Conservation (phyloP, 2,888 invertebrate genomes). For the Protonemura montana region DNA sequence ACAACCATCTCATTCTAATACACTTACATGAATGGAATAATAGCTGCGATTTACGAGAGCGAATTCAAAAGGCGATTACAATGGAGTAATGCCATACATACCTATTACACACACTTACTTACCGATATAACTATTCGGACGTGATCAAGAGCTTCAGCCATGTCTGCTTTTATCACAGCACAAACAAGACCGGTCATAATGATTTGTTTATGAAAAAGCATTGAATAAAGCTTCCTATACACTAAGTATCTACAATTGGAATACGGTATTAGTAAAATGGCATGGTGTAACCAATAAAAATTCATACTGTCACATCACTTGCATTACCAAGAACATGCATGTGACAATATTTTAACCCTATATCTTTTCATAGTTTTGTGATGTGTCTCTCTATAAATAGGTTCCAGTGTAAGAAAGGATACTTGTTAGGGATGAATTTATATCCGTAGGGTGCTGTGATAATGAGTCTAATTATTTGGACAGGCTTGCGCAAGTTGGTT, state of each 20-base stretch:
- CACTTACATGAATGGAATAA: conserved; percentile 31
- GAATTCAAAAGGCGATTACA: neutral
- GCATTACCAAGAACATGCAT: neutral
- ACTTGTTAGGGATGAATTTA: neutral
- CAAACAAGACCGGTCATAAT: conserved; percentile 8
- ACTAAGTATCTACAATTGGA: neutral
- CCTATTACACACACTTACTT: conserved; percentile 27
- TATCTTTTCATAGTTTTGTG: neutral
- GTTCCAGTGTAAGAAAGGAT: neutral
- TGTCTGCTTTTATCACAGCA: neutral
- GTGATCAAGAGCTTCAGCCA: neutral
- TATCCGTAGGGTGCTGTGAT: neutral
- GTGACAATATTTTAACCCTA: neutral
- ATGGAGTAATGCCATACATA: conserved; percentile 14
- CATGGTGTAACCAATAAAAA: conserved; percentile 19
- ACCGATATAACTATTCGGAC: conserved; percentile 19
- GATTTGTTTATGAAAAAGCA: conserved; percentile 23
- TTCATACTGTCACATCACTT: conserved; percentile 20
- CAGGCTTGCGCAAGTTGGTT: neutral
- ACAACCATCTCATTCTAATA: neutral
- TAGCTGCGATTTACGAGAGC: conserved; percentile 35
- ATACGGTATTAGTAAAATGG: neutral
- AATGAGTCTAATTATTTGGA: conserved; percentile 26
- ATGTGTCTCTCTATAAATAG: neutral
- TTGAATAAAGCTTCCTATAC: neutral